Percentiles rank a stretch among this genome's conserved stretches.
phyloP scores from a whole-genome alignment of 1,140 invertebrate genomes.

The Vanessa tameamea region DNA sequence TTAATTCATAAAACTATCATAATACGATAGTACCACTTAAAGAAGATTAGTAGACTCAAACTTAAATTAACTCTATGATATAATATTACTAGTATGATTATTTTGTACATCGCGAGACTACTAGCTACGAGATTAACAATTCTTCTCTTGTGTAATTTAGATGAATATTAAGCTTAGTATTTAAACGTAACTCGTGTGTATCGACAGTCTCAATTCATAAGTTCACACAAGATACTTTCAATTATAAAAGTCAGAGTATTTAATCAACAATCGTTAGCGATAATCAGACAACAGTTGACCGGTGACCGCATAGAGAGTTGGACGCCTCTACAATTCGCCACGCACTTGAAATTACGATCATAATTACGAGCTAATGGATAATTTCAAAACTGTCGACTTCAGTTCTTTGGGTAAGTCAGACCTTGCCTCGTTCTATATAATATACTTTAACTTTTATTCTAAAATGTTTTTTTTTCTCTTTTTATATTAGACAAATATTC shows the following conservation, averaged over 20 bases:
- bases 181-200: background rate
- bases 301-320: constrained; percentile 51
- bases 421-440: background rate
- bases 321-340: constrained; percentile 39
- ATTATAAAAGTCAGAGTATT: constrained; percentile 54
- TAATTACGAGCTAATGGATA: constrained; percentile 56
- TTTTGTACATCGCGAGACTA: too few relatives aligned
- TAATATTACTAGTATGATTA: too few relatives aligned
- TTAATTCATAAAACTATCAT: too few relatives aligned
- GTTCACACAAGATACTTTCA: constrained; percentile 79
- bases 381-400: constrained; percentile 66
- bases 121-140: background rate
- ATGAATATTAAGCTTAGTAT: background rate
- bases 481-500: constrained; percentile 6
- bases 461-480: background rate
- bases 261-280: constrained; percentile 66
- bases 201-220: constrained; percentile 11
- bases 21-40: too few relatives aligned
- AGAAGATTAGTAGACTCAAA: too few relatives aligned
- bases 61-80: too few relatives aligned
- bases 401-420: constrained; percentile 63
- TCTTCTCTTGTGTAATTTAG: background rate
- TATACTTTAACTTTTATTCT: background rate
- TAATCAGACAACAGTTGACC: constrained; percentile 58
- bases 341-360: constrained; percentile 33